phyloP scores from a whole-genome alignment of 2,113 vertebrate species.

The Asarcornis scutulata region DNA sequence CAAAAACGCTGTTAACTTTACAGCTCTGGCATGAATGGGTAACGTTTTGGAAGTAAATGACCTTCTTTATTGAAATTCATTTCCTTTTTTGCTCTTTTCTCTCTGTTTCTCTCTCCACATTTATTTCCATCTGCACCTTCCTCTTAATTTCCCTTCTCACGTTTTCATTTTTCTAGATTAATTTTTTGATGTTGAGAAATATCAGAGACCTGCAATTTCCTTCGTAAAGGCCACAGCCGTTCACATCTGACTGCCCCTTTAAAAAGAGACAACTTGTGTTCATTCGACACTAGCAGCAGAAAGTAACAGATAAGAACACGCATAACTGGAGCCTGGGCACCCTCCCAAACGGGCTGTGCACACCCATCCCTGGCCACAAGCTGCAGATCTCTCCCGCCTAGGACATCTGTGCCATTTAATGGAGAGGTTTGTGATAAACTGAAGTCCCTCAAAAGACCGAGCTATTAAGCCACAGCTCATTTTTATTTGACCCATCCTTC shows the following conservation, averaged over 20 bases:
- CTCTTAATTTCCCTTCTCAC: neutral
- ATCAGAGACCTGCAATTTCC: neutral
- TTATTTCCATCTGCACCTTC: neutral
- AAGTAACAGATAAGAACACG: neutral
- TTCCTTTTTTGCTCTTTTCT: neutral
- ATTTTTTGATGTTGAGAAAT: neutral
- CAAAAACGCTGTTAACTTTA: neutral
- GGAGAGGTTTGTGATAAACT: neutral
- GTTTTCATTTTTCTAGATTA: neutral
- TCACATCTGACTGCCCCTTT: neutral
- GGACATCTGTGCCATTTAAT: neutral
- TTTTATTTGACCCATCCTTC: neutral
- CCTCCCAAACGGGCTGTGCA: neutral
- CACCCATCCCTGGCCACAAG: neutral
- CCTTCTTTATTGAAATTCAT: neutral
- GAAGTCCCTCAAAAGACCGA: neutral
- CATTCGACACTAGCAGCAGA: conserved; percentile 1
- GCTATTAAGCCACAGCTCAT: neutral
- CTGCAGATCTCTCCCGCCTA: neutral
- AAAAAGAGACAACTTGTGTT: neutral
- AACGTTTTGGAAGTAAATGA: neutral
- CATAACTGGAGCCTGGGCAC: neutral
- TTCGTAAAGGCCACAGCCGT: neutral
- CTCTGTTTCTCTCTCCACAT: neutral
- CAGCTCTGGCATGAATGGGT: neutral